These are phyloP conservation scores for Periparus ater DNA, from an alignment of 2,797 vertebrate genomes.

Conservation along the genomic window DNA sequence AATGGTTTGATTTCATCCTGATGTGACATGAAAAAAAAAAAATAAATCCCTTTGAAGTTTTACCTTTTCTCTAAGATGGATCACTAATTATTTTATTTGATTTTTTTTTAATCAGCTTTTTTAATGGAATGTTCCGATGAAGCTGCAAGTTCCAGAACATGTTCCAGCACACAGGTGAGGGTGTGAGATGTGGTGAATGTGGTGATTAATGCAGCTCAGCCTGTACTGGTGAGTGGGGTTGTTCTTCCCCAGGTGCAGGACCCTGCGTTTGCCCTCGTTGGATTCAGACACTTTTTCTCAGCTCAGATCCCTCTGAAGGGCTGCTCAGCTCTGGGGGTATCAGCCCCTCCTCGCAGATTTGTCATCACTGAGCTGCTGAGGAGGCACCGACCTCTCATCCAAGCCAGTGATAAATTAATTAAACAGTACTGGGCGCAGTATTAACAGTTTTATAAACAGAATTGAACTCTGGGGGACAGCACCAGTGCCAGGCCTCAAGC, in stretches of 20 bases:
- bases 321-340: background rate
- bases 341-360: fast-evolving
- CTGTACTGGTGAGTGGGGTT: fast-evolving
- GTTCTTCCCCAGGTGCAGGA: background rate
- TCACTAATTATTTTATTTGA: background rate
- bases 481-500: background rate
- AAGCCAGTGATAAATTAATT: background rate
- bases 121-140: background rate
- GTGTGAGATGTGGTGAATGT: background rate
- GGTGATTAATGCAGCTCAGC: background rate
- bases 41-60: background rate
- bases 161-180: background rate
- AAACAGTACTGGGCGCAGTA: background rate
- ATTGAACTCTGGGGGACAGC: background rate
- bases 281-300: background rate
- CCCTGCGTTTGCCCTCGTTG: fast-evolving
- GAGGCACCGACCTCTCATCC: background rate
- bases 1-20: background rate
- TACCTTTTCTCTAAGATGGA: background rate
- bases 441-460: too few relatives aligned
- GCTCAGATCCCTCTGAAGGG: background rate
- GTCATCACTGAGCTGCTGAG: background rate
- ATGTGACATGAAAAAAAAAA: background rate
- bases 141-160: background rate
- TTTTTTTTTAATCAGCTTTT: background rate